Base-by-base conservation (phyloP, 1,140 invertebrate species). In the Holotrichia oblita region DNA sequence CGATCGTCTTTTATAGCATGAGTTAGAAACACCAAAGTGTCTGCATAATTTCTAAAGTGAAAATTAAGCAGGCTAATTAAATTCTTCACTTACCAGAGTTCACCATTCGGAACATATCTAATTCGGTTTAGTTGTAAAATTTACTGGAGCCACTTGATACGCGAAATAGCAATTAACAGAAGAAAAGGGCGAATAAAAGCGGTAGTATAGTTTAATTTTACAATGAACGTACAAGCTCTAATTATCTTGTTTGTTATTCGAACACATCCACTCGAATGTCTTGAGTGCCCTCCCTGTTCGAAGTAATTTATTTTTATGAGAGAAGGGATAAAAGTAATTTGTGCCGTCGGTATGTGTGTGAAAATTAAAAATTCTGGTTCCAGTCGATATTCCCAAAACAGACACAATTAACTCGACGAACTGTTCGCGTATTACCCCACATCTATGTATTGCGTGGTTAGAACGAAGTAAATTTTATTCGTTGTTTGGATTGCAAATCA, bases 181-280 rank as follows among this genome's bases (percentile, higher is more conserved):
- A 6, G 59, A 64, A 64, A 3, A 64, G 59, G n/a, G 14, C 17
- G 59, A 64, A 64, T 64, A 64, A 64, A 22, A 22, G 59, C 6
- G 59, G 20, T 9, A 64, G 10, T 64, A 64, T 14, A 64, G 14
- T 64, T 64, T 64, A 64, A 64, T 64, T 64, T n/a, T 24, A 64
- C 14, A 64, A 22, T 64, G 20, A 64, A 64, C 20, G 20, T 20
- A 22, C 3, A 64, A 64, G 59, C 59, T 17, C 59, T 64, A 64
- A 64, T 64, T 64, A 22, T 64, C 20, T 17, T 64, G 8, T 64
- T 64, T 64, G 59, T 64, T 64, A 64, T 17, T 64, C 59, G 59
- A 64, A 64, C 59, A 22, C 59, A 64, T 64, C 20, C n/a, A 20
- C 20, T 64, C 59, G 59, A 64, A 64, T 22, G 22, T 64, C 59